A percentile compares a stretch with the other conserved stretches of the same genome.
Evolutionary conservation across 1,140 invertebrate species (phyloP).

Genomic region (Drosophila leontia): DNA sequence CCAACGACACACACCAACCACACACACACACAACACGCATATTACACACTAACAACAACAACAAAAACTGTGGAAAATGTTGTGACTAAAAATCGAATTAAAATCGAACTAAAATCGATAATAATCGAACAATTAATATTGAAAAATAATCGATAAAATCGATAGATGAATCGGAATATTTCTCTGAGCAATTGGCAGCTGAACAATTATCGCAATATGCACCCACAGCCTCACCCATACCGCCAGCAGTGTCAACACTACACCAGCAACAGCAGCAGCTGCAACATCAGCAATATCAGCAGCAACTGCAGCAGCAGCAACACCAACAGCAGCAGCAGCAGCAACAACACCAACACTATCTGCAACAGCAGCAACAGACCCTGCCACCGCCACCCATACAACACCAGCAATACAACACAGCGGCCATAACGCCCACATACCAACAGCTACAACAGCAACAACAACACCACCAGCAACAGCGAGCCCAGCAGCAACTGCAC

Average conservation of each 20-base stretch:
- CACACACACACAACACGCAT: conserved; percentile 23
- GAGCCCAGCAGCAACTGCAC: conserved; percentile 76
- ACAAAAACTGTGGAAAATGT: conserved; percentile 56
- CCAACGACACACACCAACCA: conserved; percentile 40
- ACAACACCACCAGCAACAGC: conserved; percentile 65
- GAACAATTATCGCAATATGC: conserved; percentile 85
- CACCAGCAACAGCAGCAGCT: conserved; percentile 56
- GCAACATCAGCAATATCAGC: conserved; percentile 39
- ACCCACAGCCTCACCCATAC: conserved; percentile 78
- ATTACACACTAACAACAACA: conserved; percentile 44
- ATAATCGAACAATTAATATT: conserved; percentile 1
- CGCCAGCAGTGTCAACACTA: conserved; percentile 54
- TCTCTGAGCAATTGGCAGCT: conserved; percentile 85
- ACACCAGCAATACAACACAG: conserved; percentile 82
- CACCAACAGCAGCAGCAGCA: conserved; percentile 34
- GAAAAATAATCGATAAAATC: conserved; percentile 11
- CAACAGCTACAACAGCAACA: conserved; percentile 74
- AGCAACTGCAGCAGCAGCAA: conserved; percentile 34
- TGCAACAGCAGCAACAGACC: conserved; percentile 80
- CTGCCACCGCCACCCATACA: conserved; percentile 78
- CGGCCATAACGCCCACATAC: conserved; percentile 79
- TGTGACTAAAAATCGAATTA: conserved; percentile 21
- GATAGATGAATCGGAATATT: conserved; percentile 84
- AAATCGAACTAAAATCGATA: not conserved
- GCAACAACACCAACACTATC: conserved; percentile 70